A percentile compares a stretch with the other conserved stretches of the same genome.
Conservation (phyloP, 2,888 invertebrate species). For the Drosophila anomelani region DNA sequence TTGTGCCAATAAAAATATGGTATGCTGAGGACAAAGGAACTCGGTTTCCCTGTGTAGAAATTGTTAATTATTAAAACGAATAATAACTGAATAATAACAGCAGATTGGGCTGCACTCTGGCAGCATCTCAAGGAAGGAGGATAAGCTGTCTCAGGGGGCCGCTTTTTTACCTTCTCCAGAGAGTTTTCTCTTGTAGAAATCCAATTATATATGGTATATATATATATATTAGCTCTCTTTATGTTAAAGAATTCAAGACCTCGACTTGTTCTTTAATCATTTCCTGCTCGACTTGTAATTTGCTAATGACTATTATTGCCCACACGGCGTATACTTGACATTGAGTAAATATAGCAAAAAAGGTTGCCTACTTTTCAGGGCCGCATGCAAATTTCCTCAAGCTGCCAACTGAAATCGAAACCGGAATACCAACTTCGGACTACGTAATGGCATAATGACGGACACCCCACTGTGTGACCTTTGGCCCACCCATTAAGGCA, state of each 20-base stretch:
- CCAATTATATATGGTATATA: too few species aligned
- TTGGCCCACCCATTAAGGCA: not conserved
- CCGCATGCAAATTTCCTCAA: not conserved
- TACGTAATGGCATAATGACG: constrained; percentile 18
- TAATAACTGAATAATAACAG: not conserved
- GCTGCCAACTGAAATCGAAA: constrained; percentile 22
- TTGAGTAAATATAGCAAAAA: constrained; percentile 1
- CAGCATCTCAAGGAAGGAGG: not conserved
- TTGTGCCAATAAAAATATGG: constrained; percentile 2
- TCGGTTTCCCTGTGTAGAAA: too few species aligned
- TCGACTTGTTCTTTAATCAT: not conserved
- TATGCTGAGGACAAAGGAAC: not conserved
- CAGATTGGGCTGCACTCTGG: too few species aligned
- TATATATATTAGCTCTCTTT: not conserved
- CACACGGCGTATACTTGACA: constrained; percentile 26
- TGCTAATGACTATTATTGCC: constrained; percentile 1
- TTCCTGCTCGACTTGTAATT: not conserved
- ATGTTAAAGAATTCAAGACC: not conserved
- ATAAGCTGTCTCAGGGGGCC: not conserved
- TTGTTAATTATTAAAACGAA: too few species aligned
- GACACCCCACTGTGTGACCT: constrained; percentile 14
- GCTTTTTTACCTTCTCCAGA: not conserved
- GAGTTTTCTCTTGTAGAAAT: not conserved
- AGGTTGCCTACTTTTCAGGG: constrained; percentile 44
- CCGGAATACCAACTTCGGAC: not conserved